Conservation (phyloP, 2,113 vertebrate genomes). For the Oreochromis niloticus region DNA sequence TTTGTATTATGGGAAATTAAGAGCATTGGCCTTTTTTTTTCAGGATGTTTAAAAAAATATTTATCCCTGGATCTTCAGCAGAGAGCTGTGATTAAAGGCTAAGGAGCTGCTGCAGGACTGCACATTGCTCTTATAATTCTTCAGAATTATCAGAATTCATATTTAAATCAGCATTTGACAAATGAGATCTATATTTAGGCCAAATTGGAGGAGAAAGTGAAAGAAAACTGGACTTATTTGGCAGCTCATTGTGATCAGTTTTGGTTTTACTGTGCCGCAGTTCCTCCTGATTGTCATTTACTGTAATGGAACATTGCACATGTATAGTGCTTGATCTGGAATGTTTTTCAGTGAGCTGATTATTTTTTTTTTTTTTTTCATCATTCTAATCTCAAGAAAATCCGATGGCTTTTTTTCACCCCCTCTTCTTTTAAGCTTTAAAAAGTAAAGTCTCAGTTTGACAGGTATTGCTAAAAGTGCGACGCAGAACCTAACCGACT, state of each 20-base stretch:
- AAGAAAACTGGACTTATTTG: neutral
- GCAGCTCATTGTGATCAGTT: neutral
- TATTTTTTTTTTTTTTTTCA: neutral
- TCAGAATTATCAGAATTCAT: neutral
- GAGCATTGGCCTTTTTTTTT: neutral
- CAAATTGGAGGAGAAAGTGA: accelerated
- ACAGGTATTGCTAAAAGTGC: neutral
- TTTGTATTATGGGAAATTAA: neutral
- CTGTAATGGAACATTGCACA: neutral
- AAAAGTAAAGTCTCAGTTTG: neutral
- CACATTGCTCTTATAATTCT: neutral
- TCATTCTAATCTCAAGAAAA: neutral
- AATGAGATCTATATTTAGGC: neutral
- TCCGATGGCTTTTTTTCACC: neutral
- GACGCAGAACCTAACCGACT: neutral
- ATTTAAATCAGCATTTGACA: neutral
- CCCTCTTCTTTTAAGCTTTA: neutral
- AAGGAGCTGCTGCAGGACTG: neutral
- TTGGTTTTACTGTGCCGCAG: neutral
- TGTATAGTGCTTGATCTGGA: neutral
- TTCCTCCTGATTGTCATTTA: neutral
- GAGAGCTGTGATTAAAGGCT: neutral
- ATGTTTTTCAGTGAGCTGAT: neutral
- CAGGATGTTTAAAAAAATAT: neutral
- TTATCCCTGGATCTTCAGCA: neutral